Conservation (phyloP, 1,140 invertebrate species). For the Nixonia krombeini region DNA sequence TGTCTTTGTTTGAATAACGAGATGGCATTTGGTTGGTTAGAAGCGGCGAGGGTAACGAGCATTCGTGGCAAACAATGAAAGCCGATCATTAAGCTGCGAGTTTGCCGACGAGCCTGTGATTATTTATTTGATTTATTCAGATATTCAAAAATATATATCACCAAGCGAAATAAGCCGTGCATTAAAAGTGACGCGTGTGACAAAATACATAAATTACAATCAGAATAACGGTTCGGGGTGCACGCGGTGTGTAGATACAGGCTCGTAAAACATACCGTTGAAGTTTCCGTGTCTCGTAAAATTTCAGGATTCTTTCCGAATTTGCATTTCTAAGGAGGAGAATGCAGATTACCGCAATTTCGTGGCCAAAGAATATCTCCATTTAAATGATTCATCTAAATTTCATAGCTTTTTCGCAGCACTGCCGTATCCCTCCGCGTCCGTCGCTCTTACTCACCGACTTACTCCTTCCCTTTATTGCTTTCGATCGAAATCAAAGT, state of each 20-base stretch:
- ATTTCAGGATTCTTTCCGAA: conserved; percentile 28
- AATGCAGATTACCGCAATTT: conserved; percentile 42
- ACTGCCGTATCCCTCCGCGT: no score
- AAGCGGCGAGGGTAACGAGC: no score
- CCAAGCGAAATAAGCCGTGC: no score
- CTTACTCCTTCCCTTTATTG: no score
- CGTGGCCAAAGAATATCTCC: conserved; percentile 36
- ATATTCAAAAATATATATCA: no score
- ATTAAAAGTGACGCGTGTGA: conserved; percentile 28
- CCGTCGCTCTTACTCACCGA: no score
- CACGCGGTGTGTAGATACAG: conserved; percentile 25
- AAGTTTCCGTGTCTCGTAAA: conserved; percentile 43
- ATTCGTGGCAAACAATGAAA: background rate
- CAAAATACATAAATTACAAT: conserved; percentile 32
- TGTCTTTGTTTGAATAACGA: no score
- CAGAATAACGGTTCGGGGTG: conserved; percentile 27
- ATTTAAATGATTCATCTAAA: conserved; percentile 27
- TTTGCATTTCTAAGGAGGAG: conserved; percentile 34
- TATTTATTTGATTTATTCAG: no score
- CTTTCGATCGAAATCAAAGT: no score
- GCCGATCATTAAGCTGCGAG: background rate
- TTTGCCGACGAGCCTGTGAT: background rate
- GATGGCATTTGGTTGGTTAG: no score
- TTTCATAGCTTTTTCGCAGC: background rate
- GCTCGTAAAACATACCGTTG: conserved; percentile 27